These are phyloP conservation scores for Pseudobourletiella spinata DNA, from an alignment of 1,140 invertebrate species.

Conservation along the genomic window DNA sequence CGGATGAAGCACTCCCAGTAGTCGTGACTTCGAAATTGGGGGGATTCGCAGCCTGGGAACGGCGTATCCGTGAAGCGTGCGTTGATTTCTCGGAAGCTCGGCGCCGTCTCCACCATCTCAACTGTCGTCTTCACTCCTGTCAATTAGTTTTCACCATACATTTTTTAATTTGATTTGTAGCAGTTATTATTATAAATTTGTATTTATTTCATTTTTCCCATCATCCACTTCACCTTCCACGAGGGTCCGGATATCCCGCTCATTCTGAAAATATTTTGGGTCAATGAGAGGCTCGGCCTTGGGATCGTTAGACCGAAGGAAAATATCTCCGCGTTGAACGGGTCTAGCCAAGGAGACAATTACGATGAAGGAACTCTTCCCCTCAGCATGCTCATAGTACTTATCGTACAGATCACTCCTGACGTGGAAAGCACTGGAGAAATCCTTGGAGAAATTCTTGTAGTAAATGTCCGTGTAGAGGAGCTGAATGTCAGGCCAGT, in stretches of 20 bases:
- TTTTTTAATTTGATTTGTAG: neutral
- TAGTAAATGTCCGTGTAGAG: constrained; percentile 3
- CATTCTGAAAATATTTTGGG: constrained; percentile 29
- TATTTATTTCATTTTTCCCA: too few relatives aligned
- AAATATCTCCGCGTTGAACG: constrained; percentile 9
- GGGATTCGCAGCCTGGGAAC: constrained; percentile 23
- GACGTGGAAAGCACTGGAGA: constrained; percentile 10
- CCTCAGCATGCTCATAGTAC: constrained; percentile 12
- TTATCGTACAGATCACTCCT: constrained; percentile 3
- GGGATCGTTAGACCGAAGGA: constrained; percentile 7
- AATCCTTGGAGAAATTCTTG: constrained; percentile 6
- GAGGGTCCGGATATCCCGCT: constrained; percentile 14
- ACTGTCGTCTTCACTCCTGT: constrained; percentile 4
- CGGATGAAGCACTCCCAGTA: constrained; percentile 35
- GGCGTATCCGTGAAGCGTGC: neutral
- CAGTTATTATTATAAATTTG: neutral
- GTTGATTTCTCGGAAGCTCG: constrained; percentile 1
- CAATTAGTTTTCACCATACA: too few relatives aligned
- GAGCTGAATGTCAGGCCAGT: constrained; percentile 26
- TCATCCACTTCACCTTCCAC: constrained; percentile 9
- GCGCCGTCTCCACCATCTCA: constrained; percentile 1
- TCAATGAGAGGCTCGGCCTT: constrained; percentile 7
- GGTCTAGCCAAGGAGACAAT: constrained; percentile 15
- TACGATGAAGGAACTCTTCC: constrained; percentile 17
- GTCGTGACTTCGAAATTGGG: neutral